phyloP scores from a whole-genome alignment of 2,888 invertebrate species.

The Pyrochroa serraticornis region DNA sequence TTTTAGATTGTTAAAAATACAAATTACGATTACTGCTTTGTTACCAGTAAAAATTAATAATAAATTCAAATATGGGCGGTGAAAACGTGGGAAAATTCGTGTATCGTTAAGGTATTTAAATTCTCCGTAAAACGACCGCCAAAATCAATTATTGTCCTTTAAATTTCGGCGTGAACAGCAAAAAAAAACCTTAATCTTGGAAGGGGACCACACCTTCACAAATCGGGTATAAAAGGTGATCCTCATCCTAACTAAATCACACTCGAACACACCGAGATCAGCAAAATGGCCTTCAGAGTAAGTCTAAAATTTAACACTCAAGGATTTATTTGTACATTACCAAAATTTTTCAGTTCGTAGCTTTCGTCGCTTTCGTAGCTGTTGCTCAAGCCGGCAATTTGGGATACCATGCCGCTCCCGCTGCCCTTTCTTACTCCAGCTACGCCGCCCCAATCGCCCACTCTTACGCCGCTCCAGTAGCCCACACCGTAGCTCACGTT shows the following conservation, averaged over 20 bases:
- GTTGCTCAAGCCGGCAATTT: slow-evolving; percentile 30
- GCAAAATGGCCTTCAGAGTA: slow-evolving; percentile 41
- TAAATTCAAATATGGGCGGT: neutral
- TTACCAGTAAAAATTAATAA: neutral
- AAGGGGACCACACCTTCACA: slow-evolving; percentile 19
- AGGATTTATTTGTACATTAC: neutral
- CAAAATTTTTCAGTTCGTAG: slow-evolving; percentile 26
- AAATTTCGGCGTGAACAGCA: neutral
- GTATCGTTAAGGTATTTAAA: too few relatives aligned
- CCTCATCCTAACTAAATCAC: neutral
- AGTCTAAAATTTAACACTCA: slow-evolving; percentile 16
- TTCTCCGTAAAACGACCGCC: neutral
- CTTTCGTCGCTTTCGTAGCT: slow-evolving; percentile 34
- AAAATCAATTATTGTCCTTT: slow-evolving; percentile 7
- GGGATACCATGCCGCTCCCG: slow-evolving; percentile 31
- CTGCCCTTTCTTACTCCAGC: slow-evolving; percentile 23
- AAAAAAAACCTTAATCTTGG: slow-evolving; percentile 6
- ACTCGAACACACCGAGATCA: slow-evolving; percentile 7
- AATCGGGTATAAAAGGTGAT: slow-evolving; percentile 17
- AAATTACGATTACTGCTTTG: too few relatives aligned
- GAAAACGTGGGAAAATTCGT: neutral
- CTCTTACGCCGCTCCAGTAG: slow-evolving; percentile 21
- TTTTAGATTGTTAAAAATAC: neutral
- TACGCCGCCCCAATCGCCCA: slow-evolving; percentile 25
- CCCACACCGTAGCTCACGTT: slow-evolving; percentile 4